Evolutionary conservation across 23 tunicate genomes (phyloP).

Genomic region (Ascidia mentula): DNA sequence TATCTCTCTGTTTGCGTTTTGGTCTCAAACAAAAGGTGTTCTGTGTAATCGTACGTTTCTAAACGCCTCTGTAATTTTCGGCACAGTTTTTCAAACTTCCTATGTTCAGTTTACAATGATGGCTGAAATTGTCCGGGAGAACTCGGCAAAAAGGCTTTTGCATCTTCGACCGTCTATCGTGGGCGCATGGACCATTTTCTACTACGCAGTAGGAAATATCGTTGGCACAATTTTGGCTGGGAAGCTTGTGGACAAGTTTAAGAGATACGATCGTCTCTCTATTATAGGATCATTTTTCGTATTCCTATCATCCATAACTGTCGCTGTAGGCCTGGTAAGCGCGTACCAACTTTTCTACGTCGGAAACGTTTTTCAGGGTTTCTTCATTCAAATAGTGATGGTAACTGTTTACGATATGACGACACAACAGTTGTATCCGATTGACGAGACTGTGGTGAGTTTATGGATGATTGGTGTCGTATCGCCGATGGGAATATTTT

Average conservation of each 20-base stretch:
- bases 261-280: neutral
- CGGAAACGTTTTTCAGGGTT: neutral
- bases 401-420: slow-evolving; percentile 2
- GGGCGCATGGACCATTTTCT: neutral
- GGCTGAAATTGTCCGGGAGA: neutral
- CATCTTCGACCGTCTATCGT: neutral
- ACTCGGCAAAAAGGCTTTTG: neutral
- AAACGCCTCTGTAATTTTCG: neutral
- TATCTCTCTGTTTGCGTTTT: too few relatives aligned
- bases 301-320: neutral
- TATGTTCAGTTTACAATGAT: neutral
- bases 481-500: neutral
- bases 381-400: neutral
- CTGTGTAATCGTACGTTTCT: neutral
- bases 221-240: neutral
- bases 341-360: neutral
- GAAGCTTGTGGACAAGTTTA: neutral
- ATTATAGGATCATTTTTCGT: too few relatives aligned
- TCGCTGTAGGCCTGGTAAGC: neutral
- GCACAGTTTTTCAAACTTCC: neutral
- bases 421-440: neutral
- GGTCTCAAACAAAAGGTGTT: neutral
- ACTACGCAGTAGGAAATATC: neutral
- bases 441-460: neutral
- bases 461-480: neutral